Evolutionary conservation across 2,888 invertebrate species (phyloP).

Genomic region (Stenolophus ochropezus): DNA sequence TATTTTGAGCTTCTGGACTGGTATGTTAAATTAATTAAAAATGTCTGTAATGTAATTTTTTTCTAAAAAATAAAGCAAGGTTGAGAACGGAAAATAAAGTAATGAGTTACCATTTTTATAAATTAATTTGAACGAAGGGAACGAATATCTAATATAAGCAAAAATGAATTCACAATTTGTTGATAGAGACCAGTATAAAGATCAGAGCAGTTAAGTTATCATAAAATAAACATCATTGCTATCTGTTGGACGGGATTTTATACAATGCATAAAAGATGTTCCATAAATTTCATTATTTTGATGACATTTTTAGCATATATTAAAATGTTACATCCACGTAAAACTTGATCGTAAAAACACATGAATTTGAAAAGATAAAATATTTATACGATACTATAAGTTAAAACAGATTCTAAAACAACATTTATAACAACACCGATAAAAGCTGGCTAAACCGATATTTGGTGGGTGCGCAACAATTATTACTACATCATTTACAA

Average conservation of each 20-base stretch:
- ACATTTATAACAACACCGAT: background rate
- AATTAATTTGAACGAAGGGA: too few species aligned
- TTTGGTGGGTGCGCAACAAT: too few species aligned
- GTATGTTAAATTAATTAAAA: too few species aligned
- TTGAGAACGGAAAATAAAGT: too few species aligned
- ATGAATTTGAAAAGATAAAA: constrained; percentile 22
- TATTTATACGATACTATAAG: constrained; percentile 15
- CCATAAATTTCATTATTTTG: constrained; percentile 37
- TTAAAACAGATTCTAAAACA: background rate
- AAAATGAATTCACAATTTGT: background rate
- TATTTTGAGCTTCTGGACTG: too few species aligned
- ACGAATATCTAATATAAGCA: too few species aligned
- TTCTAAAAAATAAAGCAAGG: too few species aligned
- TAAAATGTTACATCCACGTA: constrained; percentile 28
- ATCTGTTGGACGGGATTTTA: background rate
- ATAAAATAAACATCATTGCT: background rate
- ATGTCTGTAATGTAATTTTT: too few species aligned
- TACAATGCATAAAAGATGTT: constrained; percentile 29
- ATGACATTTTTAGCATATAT: constrained; percentile 46
- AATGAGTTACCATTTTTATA: too few species aligned
- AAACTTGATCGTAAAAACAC: constrained; percentile 5
- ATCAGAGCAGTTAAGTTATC: background rate
- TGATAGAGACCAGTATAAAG: background rate
- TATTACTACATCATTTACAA: too few species aligned
- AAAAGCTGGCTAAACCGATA: too few species aligned